A percentile compares a stretch with the other conserved stretches of the same genome.
phyloP scores from a whole-genome alignment of 2,113 vertebrate species.

The Gulo gulo region DNA sequence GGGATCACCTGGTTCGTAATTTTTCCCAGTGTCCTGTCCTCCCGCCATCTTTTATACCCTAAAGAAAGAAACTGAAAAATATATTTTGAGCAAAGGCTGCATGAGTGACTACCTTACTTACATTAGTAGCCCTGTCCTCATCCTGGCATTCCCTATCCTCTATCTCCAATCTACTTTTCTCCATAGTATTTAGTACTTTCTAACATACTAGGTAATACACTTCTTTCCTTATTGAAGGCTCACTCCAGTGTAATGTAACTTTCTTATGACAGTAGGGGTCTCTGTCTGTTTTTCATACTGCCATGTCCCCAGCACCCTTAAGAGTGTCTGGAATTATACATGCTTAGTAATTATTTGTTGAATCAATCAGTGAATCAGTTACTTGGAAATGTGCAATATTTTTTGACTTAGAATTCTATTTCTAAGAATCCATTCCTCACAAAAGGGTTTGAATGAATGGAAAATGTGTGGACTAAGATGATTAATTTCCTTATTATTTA shows the following conservation, averaged over 20 bases:
- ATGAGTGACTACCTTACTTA: not conserved
- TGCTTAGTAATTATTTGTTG: not conserved
- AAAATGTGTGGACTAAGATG: not conserved
- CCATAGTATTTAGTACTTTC: not conserved
- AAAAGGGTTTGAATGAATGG: not conserved
- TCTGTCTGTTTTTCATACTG: not conserved
- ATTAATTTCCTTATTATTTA: not conserved
- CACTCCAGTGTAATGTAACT: not conserved
- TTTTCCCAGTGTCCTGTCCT: not conserved
- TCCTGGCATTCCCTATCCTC: too few species aligned
- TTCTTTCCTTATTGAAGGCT: not conserved
- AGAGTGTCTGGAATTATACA: not conserved
- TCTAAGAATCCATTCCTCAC: conserved; percentile 27
- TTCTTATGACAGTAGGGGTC: not conserved
- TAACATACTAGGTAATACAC: not conserved
- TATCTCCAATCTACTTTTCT: not conserved
- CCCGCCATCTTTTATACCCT: not conserved
- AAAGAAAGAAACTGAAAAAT: not conserved
- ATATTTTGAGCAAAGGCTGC: not conserved
- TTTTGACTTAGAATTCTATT: not conserved
- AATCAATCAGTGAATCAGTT: not conserved
- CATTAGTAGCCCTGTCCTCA: not conserved
- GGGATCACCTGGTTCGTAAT: not conserved
- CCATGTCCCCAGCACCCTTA: not conserved
- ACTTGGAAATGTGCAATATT: not conserved